Evolutionary conservation across 2,113 vertebrate genomes (phyloP).

Genomic region (Rhombomys opimus): DNA sequence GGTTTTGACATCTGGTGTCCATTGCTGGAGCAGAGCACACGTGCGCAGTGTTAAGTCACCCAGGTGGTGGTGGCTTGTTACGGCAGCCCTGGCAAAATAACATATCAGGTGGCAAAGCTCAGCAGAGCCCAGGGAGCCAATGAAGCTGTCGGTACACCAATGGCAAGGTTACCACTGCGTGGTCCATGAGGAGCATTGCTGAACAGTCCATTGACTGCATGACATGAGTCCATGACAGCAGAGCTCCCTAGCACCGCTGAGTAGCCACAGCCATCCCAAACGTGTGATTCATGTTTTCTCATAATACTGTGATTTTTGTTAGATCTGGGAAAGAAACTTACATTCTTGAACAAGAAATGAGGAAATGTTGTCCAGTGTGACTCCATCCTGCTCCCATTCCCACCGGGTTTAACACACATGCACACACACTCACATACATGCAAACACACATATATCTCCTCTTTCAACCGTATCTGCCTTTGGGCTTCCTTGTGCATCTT

Average conservation of each 20-base stretch:
- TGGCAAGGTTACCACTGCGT: background rate
- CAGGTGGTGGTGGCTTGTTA: background rate
- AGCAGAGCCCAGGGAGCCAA: background rate
- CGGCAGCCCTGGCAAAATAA: background rate
- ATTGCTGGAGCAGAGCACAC: background rate
- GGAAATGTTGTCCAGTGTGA: background rate
- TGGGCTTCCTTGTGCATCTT: background rate
- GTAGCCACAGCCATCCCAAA: rapidly evolving
- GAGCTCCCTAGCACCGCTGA: background rate
- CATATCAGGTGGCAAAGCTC: background rate
- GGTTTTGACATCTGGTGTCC: background rate
- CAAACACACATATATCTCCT: background rate
- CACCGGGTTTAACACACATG: background rate
- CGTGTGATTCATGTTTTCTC: background rate
- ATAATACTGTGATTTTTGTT: background rate
- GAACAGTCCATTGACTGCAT: too few species aligned
- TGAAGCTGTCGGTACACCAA: rapidly evolving
- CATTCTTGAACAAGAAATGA: background rate
- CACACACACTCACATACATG: background rate
- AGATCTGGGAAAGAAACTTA: background rate
- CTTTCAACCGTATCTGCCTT: background rate
- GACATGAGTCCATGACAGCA: background rate
- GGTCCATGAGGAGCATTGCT: background rate
- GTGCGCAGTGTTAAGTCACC: background rate
- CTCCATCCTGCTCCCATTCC: background rate